These are phyloP conservation scores for Napeogenes sylphis DNA, from an alignment of 2,888 invertebrate genomes.

Conservation along the genomic window DNA sequence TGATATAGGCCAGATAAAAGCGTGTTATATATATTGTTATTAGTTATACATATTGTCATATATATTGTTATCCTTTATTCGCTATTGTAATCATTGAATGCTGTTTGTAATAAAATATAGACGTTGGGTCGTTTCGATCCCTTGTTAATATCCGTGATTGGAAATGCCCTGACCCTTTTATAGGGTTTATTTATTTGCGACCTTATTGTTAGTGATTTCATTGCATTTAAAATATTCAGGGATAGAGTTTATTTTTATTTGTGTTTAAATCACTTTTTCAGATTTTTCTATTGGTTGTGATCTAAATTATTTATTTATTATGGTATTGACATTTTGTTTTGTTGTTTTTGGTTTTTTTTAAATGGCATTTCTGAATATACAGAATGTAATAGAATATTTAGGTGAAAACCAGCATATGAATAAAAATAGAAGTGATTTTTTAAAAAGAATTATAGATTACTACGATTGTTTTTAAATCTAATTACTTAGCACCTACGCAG, in stretches of 20 bases:
- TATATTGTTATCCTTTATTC: conserved; percentile 16
- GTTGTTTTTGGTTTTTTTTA: too few species aligned
- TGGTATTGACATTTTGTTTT: too few species aligned
- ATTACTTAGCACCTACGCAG: conserved; percentile 13
- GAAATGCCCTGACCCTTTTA: conserved; percentile 45
- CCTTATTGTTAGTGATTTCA: conserved; percentile 13
- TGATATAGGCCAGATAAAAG: conserved; percentile 14
- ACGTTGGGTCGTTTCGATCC: conserved; percentile 38
- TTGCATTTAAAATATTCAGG: neutral
- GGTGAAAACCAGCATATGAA: neutral
- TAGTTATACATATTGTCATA: conserved; percentile 8
- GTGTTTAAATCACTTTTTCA: neutral
- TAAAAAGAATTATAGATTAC: neutral
- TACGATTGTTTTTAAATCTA: neutral
- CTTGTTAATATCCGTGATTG: conserved; percentile 63
- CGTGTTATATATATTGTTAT: neutral
- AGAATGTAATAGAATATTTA: too few species aligned
- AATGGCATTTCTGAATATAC: too few species aligned
- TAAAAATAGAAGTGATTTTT: neutral
- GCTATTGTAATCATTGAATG: neutral
- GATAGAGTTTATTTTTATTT: neutral
- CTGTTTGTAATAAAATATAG: conserved; percentile 40
- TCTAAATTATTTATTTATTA: too few species aligned
- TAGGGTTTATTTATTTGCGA: conserved; percentile 49
- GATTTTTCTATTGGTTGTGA: too few species aligned